Conservation (phyloP, 92 coral and sea anemone species). For the Epizoanthus illoricatus region DNA sequence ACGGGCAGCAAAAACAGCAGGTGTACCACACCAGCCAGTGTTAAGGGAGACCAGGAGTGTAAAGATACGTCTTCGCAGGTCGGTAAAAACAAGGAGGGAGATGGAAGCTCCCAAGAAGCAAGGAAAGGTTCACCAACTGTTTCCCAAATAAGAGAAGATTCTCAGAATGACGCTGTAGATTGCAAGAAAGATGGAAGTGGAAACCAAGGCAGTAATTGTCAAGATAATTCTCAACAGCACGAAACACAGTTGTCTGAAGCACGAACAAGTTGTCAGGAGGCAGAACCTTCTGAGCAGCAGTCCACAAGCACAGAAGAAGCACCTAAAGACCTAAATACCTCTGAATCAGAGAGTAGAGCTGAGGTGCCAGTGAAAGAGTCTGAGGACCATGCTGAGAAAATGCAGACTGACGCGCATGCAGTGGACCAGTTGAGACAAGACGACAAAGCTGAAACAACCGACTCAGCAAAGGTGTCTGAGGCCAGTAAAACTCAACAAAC, state of each 20-base stretch:
- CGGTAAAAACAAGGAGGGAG: not conserved
- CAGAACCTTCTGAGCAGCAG: not conserved
- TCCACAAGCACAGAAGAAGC: not conserved
- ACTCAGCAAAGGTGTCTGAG: not conserved
- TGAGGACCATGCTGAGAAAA: slow-evolving; percentile 7
- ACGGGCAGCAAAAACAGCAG: not conserved
- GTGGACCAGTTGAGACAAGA: not conserved
- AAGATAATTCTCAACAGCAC: not conserved
- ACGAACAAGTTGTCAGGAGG: not conserved
- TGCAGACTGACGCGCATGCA: not conserved
- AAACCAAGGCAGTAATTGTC: not conserved
- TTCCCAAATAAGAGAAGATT: not conserved
- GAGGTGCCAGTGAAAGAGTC: slow-evolving; percentile 11
- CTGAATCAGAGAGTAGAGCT: not conserved
- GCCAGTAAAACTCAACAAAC: not conserved
- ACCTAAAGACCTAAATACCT: not conserved
- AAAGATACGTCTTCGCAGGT: not conserved
- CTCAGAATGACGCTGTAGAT: not conserved
- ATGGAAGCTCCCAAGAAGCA: not conserved
- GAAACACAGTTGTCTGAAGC: slow-evolving; percentile 1
- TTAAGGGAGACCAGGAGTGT: not conserved
- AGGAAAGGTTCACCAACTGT: not conserved
- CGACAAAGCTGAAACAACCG: not conserved
- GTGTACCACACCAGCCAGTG: slow-evolving; percentile 2
- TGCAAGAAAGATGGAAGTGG: slow-evolving; percentile 12